phyloP scores from a whole-genome alignment of 1,140 invertebrate species.

The Ruditapes philippinarum region DNA sequence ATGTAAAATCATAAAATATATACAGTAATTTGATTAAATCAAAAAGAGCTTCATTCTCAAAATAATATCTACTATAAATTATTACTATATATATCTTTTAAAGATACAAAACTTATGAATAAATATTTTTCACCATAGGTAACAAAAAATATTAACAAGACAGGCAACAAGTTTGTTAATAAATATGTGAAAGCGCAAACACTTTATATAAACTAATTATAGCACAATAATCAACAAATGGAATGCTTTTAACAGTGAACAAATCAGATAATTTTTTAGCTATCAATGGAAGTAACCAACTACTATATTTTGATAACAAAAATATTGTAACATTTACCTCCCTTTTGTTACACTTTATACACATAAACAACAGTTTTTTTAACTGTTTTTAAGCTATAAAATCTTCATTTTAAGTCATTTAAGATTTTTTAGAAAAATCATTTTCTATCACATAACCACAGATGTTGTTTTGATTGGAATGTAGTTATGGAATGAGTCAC shows the following conservation, averaged over 20 bases:
- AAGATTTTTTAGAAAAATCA: too few relatives aligned
- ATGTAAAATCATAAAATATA: background rate
- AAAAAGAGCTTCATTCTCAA: background rate
- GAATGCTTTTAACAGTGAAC: background rate
- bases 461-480: background rate
- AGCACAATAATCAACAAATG: background rate
- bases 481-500: background rate
- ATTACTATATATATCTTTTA: slow-evolving; percentile 13
- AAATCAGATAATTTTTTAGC: too few relatives aligned
- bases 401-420: too few relatives aligned
- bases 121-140: slow-evolving; percentile 14
- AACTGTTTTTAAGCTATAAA: too few relatives aligned
- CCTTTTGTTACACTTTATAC: too few relatives aligned
- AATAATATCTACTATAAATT: slow-evolving; percentile 12
- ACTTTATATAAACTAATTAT: background rate
- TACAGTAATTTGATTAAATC: slow-evolving; percentile 11
- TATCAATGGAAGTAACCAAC: too few relatives aligned
- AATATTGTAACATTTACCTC: too few relatives aligned
- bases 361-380: too few relatives aligned
- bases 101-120: slow-evolving; percentile 25
- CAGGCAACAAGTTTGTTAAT: background rate
- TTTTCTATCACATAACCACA: background rate
- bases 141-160: background rate
- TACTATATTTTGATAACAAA: too few relatives aligned
- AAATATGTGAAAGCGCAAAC: background rate